Conservation (phyloP, 1,140 invertebrate genomes). For the Platyscapa corneri region DNA sequence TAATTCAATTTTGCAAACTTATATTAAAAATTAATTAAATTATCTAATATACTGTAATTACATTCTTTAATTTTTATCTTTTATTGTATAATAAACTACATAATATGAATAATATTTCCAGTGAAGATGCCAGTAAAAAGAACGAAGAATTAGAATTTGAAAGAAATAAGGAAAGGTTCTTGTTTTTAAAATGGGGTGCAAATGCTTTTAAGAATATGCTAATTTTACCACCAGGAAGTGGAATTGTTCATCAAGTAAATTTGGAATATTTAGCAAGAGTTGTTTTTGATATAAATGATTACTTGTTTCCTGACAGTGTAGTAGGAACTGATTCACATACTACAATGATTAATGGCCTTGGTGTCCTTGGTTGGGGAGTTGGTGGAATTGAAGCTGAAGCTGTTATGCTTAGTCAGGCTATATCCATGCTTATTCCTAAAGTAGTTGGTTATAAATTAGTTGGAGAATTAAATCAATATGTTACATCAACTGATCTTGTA, state of each 20-base stretch:
- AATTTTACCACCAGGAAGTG: constrained; percentile 97
- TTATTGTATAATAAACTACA: too few species aligned
- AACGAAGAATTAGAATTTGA: constrained; percentile 98
- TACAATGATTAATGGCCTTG: constrained; percentile 98
- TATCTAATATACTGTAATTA: not conserved
- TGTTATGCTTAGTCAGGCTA: constrained; percentile 95
- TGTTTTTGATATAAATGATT: constrained; percentile 86
- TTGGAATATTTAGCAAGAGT: constrained; percentile 96
- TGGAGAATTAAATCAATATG: constrained; percentile 86
- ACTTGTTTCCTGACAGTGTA: constrained; percentile 94
- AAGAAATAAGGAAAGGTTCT: constrained; percentile 96
- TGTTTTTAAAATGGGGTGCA: constrained; percentile 98
- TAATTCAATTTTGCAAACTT: too few species aligned
- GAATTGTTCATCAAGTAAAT: constrained; percentile 99
- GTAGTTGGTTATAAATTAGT: constrained; percentile 95
- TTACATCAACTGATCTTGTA: constrained; percentile 98
- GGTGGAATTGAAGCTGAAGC: constrained; percentile 92
- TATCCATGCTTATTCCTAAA: constrained; percentile 96
- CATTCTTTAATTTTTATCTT: not conserved
- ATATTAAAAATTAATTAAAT: too few species aligned
- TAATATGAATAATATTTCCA: constrained; percentile 70
- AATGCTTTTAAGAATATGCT: constrained; percentile 96
- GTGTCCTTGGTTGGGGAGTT: constrained; percentile 86
- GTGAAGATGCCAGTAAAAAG: constrained; percentile 90
- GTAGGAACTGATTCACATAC: constrained; percentile 99